phyloP scores from a whole-genome alignment of 2,797 vertebrate genomes.

The Spinibarbus caldwelli region DNA sequence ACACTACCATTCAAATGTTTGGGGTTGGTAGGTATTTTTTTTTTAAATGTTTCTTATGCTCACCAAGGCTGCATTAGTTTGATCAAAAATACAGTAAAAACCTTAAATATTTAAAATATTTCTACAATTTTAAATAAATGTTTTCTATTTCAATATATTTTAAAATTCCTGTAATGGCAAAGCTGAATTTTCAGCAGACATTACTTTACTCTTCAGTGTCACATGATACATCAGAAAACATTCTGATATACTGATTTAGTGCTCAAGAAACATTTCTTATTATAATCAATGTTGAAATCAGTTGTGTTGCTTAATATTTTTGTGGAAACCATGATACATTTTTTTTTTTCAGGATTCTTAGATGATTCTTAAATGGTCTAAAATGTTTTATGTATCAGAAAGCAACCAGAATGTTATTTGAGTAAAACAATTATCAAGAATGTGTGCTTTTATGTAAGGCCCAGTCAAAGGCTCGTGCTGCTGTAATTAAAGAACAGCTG shows the following conservation, averaged over 20 bases:
- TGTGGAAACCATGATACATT: no score
- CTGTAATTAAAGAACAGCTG: conserved; percentile 91
- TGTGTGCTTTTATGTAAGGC: conserved; percentile 76
- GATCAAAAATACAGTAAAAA: background rate
- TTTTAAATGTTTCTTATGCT: background rate
- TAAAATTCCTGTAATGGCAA: background rate
- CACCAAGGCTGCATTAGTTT: background rate
- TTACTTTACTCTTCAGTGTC: background rate
- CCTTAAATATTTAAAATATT: background rate
- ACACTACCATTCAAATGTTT: background rate
- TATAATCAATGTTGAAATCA: background rate
- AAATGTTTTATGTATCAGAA: background rate
- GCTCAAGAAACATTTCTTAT: background rate
- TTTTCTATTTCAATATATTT: background rate
- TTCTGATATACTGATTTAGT: background rate
- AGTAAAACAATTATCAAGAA: background rate
- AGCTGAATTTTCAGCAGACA: background rate
- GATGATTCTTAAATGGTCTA: background rate
- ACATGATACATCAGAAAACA: background rate
- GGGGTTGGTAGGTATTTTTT: background rate
- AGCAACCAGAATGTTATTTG: background rate
- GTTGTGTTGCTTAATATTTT: background rate
- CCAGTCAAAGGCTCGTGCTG: conserved; percentile 88
- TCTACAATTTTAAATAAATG: background rate
- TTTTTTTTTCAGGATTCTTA: background rate